A percentile compares a stretch with the other conserved stretches of the same genome.
Evolutionary conservation across 1,140 invertebrate genomes (phyloP).

Genomic region (Drosophila virilis): DNA sequence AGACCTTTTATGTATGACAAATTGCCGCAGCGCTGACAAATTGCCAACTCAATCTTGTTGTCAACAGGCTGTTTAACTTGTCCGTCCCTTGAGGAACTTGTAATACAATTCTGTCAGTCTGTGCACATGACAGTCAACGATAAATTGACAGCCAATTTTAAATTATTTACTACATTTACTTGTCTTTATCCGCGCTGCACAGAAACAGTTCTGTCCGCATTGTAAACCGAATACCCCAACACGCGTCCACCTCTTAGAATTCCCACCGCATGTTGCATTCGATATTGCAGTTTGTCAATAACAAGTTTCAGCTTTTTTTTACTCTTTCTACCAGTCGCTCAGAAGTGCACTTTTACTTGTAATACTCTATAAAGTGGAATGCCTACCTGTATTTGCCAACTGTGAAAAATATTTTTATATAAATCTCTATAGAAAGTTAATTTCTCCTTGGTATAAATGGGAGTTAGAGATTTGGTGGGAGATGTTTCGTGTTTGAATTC

Average conservation of each 20-base stretch:
- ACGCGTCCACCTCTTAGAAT: background rate
- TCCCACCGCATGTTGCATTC: conserved; percentile 7
- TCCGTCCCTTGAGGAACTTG: conserved; percentile 4
- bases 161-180: conserved; percentile 67
- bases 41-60: conserved; percentile 65
- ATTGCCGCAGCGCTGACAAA: conserved; percentile 50
- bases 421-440: no score
- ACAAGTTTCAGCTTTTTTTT: conserved; percentile 47
- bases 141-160: conserved; percentile 67
- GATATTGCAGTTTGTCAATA: conserved; percentile 59
- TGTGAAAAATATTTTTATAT: no score
- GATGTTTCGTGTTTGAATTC: no score
- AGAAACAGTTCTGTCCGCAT: background rate
- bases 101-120: conserved; percentile 19
- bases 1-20: conserved; percentile 43
- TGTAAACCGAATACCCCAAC: background rate
- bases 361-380: background rate
- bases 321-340: conserved; percentile 2
- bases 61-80: conserved; percentile 41
- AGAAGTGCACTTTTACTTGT: background rate
- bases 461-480: no score
- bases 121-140: conserved; percentile 32
- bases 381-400: no score
- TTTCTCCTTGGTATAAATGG: no score
- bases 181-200: conserved; percentile 35